Conservation (phyloP, 2,113 vertebrate genomes). For the Formicarius rufipectus region DNA sequence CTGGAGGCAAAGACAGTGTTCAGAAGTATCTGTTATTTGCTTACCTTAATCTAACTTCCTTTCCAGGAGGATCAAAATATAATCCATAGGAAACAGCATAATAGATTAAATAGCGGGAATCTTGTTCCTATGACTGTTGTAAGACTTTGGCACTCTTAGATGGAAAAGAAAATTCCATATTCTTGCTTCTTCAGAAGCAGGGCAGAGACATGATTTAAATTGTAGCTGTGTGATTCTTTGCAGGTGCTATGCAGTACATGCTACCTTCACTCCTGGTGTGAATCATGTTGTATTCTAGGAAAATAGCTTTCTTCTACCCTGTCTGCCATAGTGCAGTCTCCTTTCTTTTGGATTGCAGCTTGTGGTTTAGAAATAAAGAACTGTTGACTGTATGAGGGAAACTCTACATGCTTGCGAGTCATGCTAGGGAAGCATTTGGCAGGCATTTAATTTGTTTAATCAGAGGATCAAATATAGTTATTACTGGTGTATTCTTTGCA, state of each 20-base stretch:
- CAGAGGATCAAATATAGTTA: neutral
- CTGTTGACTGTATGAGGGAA: neutral
- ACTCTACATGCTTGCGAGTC: neutral
- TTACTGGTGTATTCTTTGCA: neutral
- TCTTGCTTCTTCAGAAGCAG: neutral
- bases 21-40: neutral
- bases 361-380: neutral
- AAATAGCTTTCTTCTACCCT: neutral
- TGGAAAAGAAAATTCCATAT: neutral
- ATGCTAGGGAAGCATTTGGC: neutral
- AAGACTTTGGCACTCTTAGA: neutral
- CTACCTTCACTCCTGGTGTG: neutral
- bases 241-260: neutral
- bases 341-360: neutral
- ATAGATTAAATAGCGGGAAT: neutral
- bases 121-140: neutral
- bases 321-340: neutral
- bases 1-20: neutral
- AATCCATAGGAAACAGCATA: neutral
- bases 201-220: neutral
- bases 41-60: neutral
- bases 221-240: neutral
- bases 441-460: neutral
- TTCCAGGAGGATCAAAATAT: neutral
- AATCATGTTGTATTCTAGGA: neutral